phyloP scores from a whole-genome alignment of 1,140 invertebrate species.

The Gryllus bimaculatus region DNA sequence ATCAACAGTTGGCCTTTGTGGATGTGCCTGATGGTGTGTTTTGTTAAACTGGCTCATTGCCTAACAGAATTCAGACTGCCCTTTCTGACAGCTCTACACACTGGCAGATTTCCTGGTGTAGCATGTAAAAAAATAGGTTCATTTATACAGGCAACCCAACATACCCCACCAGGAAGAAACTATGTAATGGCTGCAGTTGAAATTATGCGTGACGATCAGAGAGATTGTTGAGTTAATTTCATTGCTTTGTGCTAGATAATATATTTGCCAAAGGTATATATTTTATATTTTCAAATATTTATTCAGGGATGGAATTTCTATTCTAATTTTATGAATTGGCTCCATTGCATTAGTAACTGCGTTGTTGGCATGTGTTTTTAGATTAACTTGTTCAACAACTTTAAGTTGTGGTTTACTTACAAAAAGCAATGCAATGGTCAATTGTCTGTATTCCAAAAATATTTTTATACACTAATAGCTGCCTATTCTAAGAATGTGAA shows the following conservation, averaged over 20 bases:
- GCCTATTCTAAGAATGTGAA: background rate
- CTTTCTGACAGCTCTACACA: slow-evolving; percentile 1
- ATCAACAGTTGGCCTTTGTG: background rate
- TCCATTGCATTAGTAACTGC: background rate
- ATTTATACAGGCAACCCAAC: background rate
- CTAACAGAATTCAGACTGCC: background rate
- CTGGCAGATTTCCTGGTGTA: background rate
- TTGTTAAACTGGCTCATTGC: background rate
- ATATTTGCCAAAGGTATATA: background rate
- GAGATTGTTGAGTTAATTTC: background rate
- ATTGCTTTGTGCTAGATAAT: background rate
- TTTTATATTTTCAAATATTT: slow-evolving; percentile 35
- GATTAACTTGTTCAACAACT: background rate
- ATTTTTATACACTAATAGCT: background rate
- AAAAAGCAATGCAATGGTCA: background rate
- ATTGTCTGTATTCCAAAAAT: background rate
- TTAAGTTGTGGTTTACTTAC: background rate
- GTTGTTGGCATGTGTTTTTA: background rate
- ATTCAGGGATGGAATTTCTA: slow-evolving; percentile 40
- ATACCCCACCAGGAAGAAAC: background rate
- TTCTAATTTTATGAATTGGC: background rate
- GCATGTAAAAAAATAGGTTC: background rate
- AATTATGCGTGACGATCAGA: background rate
- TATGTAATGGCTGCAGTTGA: background rate
- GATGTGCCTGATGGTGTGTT: slow-evolving; percentile 3